phyloP scores from a whole-genome alignment of 2,113 vertebrate species.

The Bos javanicus region DNA sequence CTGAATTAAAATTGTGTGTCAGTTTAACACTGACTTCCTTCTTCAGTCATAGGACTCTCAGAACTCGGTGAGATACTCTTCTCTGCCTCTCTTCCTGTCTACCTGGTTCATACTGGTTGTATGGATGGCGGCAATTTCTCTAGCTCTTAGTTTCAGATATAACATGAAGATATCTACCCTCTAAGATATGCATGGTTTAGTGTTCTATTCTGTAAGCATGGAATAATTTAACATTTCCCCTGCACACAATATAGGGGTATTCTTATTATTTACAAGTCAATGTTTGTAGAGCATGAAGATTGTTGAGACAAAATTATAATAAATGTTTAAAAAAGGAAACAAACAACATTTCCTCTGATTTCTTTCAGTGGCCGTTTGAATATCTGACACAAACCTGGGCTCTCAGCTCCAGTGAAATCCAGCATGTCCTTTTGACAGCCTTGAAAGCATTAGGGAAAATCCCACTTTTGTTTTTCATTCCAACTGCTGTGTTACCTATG shows the following conservation, averaged over 20 bases:
- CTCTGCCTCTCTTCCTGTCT: neutral
- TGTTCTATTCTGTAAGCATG: neutral
- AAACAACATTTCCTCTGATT: neutral
- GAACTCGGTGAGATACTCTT: neutral
- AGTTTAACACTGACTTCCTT: neutral
- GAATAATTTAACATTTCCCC: neutral
- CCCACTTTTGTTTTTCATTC: neutral
- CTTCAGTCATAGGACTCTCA: neutral
- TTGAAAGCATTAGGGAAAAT: conserved; percentile 28
- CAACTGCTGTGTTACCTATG: neutral
- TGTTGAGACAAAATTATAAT: neutral
- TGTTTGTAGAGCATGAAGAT: neutral
- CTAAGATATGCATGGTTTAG: neutral
- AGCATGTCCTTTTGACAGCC: neutral
- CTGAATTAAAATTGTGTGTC: neutral
- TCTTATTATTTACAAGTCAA: neutral
- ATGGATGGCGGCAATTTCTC: neutral
- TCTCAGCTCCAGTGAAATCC: conserved; percentile 17
- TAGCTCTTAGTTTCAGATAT: neutral
- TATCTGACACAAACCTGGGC: neutral
- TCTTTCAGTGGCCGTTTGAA: neutral
- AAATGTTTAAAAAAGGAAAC: neutral
- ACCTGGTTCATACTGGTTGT: neutral
- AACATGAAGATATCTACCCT: neutral
- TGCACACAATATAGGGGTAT: neutral